Conservation (phyloP, 2,113 vertebrate genomes). For the Cairina moschata region DNA sequence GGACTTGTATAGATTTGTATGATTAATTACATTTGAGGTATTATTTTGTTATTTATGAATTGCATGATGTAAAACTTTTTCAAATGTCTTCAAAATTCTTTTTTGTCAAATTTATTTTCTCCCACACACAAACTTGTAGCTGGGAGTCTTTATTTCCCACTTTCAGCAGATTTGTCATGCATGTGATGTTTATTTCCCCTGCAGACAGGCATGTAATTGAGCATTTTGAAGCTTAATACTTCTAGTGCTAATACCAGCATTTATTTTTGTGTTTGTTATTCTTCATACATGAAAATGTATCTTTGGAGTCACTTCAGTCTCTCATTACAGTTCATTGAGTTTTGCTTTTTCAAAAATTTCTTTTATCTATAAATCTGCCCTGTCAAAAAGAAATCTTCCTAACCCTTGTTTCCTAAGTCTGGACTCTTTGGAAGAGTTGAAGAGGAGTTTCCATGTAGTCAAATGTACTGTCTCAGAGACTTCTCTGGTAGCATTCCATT, state of each 20-base stretch:
- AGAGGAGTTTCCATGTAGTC: neutral
- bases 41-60: neutral
- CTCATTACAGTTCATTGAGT: neutral
- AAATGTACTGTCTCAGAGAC: neutral
- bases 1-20: neutral
- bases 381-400: neutral
- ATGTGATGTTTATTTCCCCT: neutral
- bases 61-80: neutral
- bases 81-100: neutral
- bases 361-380: neutral
- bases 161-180: neutral
- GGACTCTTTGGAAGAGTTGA: neutral
- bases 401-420: neutral
- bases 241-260: neutral
- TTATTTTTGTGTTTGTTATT: neutral
- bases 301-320: neutral
- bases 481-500: neutral
- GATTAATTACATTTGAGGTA: neutral
- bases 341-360: neutral
- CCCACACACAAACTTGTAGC: neutral
- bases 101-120: neutral
- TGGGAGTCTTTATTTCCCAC: neutral
- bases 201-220: neutral
- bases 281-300: neutral
- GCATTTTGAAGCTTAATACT: neutral